Percentiles rank a stretch among this genome's conserved stretches.
phyloP scores from a whole-genome alignment of 2,113 vertebrate genomes.

The Phocoena phocoena region DNA sequence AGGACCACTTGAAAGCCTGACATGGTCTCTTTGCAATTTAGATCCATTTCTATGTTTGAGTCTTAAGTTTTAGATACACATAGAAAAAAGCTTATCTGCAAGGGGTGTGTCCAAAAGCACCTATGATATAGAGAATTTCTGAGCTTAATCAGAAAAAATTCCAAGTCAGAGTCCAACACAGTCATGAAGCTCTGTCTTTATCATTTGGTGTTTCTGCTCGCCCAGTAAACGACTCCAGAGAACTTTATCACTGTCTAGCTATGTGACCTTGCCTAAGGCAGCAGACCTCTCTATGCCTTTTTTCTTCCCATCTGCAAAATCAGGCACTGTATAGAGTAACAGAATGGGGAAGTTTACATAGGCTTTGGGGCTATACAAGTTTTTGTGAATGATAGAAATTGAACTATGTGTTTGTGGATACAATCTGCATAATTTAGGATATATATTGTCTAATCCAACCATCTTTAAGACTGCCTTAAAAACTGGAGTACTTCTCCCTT shows the following conservation, averaged over 20 bases:
- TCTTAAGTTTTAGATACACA: background rate
- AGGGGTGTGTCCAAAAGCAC: background rate
- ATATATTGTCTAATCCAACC: background rate
- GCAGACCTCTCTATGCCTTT: background rate
- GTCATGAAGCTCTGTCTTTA: background rate
- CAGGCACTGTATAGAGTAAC: background rate
- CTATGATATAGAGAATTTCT: background rate
- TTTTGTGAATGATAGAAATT: background rate
- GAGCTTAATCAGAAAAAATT: slow-evolving; percentile 7
- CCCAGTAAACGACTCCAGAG: background rate
- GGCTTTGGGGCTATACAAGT: background rate
- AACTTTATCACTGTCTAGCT: background rate
- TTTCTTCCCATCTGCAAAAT: background rate
- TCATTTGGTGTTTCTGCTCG: background rate
- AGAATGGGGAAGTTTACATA: background rate
- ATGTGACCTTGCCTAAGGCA: background rate
- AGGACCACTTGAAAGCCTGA: background rate
- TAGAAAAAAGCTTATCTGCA: background rate
- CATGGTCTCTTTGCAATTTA: background rate
- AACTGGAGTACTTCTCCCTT: background rate
- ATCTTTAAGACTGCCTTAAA: background rate
- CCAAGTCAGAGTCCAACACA: background rate
- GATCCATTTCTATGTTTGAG: background rate
- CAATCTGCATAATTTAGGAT: background rate
- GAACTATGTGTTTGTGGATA: background rate